Base-by-base conservation (phyloP, 1,140 invertebrate species). In the Parasteatoda tepidariorum region DNA sequence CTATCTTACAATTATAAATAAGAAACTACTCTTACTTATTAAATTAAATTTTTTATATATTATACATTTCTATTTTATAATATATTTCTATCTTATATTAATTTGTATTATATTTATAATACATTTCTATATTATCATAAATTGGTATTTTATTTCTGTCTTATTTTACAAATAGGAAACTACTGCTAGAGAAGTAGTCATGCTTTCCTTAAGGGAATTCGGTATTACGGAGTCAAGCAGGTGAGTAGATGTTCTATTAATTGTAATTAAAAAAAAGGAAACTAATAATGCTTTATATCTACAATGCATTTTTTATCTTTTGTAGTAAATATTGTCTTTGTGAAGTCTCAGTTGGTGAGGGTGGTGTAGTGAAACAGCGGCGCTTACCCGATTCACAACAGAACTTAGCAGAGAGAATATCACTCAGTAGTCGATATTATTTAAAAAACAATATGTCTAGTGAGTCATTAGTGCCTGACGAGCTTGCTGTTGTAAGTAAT, bases 171-270 rank as follows among this genome's bases (percentile, higher is more conserved):
- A 87, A 0, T 59, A 90, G 92, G 98, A 99, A 89, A 99, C 98
- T 3, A 99, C 96, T 28, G 97, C 98, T 0, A 94, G 97, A 87
- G 97, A 99, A 91, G 97, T 99, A 62, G 97, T 99, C 0, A 99
- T 99, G 96, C 90, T 99, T 79, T 95, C 97, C 2, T 91, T 99
- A 38, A 95, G 97, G 88, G 97, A 99, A 89, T 99, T 99, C 90
- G 95, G 96, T 59, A 97, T 99, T 79, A 96, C 95, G 57, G 96
- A 98, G 86, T 94, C 95, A 2, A 96, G 95, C 86, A 86, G 85
- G 86, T 85, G 84, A 74, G 22, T 55, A 86, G 4, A 66, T 70
- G 76, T 73, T 3, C n/a, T n/a, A n/a, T n/a, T n/a, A n/a, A n/a
- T n/a, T n/a, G n/a, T n/a, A n/a, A n/a, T n/a, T n/a, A n/a, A n/a